Conservation (phyloP, 2,113 vertebrate genomes). For the Oreocharis arfaki region DNA sequence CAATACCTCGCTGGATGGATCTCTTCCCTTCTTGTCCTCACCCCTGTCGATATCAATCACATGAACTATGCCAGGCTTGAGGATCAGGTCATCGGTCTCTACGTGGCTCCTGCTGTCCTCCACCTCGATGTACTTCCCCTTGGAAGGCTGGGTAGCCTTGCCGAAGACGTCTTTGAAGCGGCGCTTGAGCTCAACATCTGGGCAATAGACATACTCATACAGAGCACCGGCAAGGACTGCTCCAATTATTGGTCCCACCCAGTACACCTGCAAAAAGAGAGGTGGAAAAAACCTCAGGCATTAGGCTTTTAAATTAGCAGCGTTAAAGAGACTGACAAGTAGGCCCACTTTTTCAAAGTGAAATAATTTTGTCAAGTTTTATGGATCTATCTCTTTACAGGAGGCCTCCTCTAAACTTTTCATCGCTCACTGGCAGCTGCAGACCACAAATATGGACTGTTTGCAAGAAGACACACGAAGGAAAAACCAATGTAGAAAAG, state of each 20-base stretch:
- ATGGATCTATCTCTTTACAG: background rate
- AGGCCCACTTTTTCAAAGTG: background rate
- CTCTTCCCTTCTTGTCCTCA: slow-evolving; percentile 81
- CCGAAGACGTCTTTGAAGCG: slow-evolving; percentile 80
- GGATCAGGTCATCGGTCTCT: slow-evolving; percentile 76
- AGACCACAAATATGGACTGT: background rate
- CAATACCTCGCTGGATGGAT: slow-evolving; percentile 80
- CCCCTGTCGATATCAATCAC: slow-evolving; percentile 76
- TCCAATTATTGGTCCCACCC: slow-evolving; percentile 89
- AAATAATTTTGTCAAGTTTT: background rate
- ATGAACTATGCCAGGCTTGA: slow-evolving; percentile 78
- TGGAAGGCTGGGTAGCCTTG: slow-evolving; percentile 75
- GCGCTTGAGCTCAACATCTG: slow-evolving; percentile 82
- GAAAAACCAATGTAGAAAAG: background rate
- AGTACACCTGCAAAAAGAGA: slow-evolving; percentile 80
- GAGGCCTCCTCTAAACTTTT: background rate
- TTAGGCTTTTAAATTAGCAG: background rate
- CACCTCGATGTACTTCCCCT: slow-evolving; percentile 85
- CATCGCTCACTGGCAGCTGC: background rate
- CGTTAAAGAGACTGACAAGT: background rate
- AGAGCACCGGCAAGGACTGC: slow-evolving; percentile 83
- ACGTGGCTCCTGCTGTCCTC: slow-evolving; percentile 76
- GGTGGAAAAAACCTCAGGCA: background rate
- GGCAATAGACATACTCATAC: slow-evolving; percentile 90
- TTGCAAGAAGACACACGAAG: background rate